phyloP scores from a whole-genome alignment of 2,888 invertebrate species.

The Oxytorus armatus region DNA sequence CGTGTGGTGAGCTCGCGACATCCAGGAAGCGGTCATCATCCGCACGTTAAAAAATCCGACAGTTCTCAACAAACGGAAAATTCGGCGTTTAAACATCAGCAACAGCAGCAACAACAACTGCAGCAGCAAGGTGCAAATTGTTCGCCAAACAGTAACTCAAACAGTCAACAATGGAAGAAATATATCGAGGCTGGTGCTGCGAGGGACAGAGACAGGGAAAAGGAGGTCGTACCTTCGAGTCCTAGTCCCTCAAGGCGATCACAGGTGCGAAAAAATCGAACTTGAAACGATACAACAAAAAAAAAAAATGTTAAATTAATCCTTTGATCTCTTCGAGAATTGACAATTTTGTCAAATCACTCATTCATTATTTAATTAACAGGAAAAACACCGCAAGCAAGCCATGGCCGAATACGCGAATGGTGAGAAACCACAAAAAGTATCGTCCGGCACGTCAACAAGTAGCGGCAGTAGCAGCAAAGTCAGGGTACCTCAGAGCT shows the following conservation, averaged over 20 bases:
- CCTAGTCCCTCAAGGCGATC: constrained; percentile 83
- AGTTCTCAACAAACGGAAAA: constrained; percentile 86
- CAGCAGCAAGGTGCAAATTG: constrained; percentile 73
- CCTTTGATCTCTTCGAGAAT: not conserved
- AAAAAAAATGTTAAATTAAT: not conserved
- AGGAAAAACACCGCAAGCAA: constrained; percentile 82
- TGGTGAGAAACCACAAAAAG: constrained; percentile 82
- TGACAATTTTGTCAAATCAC: not conserved
- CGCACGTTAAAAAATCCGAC: constrained; percentile 85
- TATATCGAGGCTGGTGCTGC: constrained; percentile 84
- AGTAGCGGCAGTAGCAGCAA: constrained; percentile 87
- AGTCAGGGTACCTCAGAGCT: constrained; percentile 91
- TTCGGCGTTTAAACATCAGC: constrained; percentile 84
- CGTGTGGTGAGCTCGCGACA: constrained; percentile 81
- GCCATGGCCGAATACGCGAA: constrained; percentile 82
- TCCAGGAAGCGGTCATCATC: constrained; percentile 78
- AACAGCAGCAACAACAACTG: constrained; percentile 74
- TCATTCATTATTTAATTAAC: constrained; percentile 23
- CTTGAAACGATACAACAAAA: too few species aligned
- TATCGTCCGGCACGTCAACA: constrained; percentile 81
- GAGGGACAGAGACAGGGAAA: constrained; percentile 81
- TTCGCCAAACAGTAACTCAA: constrained; percentile 79
- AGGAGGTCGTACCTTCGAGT: constrained; percentile 81
- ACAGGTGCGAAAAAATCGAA: constrained; percentile 76
- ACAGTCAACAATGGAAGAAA: constrained; percentile 85